Conservation (phyloP, 2,888 invertebrate genomes). For the Corbicula japonica region DNA sequence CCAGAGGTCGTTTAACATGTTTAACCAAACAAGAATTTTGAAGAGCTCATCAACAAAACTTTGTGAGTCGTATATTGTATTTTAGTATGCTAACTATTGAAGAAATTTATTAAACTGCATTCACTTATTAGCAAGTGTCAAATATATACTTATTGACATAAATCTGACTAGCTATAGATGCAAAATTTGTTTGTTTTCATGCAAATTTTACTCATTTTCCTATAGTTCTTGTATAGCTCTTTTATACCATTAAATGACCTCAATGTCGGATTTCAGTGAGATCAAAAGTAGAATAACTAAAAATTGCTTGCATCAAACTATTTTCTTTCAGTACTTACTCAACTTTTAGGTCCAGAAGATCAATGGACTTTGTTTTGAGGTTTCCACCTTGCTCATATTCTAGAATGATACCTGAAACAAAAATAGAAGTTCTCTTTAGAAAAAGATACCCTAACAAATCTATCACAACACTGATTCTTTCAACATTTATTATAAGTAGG, state of each 20-base stretch:
- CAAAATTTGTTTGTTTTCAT: not conserved
- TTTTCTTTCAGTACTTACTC: constrained; percentile 79
- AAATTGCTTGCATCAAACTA: no score
- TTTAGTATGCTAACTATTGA: no score
- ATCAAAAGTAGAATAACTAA: not conserved
- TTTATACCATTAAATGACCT: not conserved
- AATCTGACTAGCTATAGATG: not conserved
- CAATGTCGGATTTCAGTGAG: not conserved
- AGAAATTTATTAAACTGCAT: no score
- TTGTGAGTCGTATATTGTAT: no score
- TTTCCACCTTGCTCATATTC: constrained; percentile 86
- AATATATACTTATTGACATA: not conserved
- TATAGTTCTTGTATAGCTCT: not conserved
- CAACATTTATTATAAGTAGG: no score
- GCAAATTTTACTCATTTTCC: not conserved
- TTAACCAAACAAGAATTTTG: no score
- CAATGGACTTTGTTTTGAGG: constrained; percentile 86
- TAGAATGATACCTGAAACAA: constrained; percentile 86
- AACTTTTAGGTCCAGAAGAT: constrained; percentile 85
- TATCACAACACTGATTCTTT: no score
- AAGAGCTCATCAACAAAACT: no score
- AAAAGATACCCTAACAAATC: no score
- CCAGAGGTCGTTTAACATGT: no score
- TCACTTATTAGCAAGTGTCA: no score
- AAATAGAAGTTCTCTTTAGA: no score